phyloP scores from a whole-genome alignment of 1,140 invertebrate species.

The Pinna nobilis region DNA sequence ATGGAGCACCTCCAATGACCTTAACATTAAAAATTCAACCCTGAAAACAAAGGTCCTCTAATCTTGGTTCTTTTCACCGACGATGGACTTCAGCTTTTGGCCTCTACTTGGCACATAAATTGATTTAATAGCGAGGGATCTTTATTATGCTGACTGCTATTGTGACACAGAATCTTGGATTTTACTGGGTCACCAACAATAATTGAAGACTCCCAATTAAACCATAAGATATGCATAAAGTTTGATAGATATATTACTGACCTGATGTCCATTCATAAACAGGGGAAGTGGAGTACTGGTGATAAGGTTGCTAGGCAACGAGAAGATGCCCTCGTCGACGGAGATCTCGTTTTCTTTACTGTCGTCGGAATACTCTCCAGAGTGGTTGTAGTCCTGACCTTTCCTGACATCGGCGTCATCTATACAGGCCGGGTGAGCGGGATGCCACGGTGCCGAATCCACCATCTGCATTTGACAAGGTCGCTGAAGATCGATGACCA shows the following conservation, averaged over 20 bases:
- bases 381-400: conserved; percentile 35
- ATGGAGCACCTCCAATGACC: too few species aligned
- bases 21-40: too few species aligned
- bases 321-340: conserved; percentile 47
- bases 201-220: neutral
- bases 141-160: neutral
- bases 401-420: conserved; percentile 39
- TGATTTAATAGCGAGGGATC: too few species aligned
- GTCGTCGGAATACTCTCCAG: conserved; percentile 36
- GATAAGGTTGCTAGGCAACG: conserved; percentile 45
- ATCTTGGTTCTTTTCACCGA: too few species aligned
- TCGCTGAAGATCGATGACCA: conserved; percentile 56
- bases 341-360: conserved; percentile 52
- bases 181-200: too few species aligned
- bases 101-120: too few species aligned
- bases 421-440: conserved; percentile 7
- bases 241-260: conserved; percentile 40
- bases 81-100: too few species aligned
- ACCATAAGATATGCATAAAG: neutral
- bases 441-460: conserved; percentile 45
- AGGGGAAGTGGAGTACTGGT: conserved; percentile 58
- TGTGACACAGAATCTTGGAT: too few species aligned
- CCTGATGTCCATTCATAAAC: conserved; percentile 54
- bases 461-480: conserved; percentile 34
- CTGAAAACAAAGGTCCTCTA: too few species aligned